phyloP scores from a whole-genome alignment of 2,797 vertebrate genomes.

The Tapera naevia region DNA sequence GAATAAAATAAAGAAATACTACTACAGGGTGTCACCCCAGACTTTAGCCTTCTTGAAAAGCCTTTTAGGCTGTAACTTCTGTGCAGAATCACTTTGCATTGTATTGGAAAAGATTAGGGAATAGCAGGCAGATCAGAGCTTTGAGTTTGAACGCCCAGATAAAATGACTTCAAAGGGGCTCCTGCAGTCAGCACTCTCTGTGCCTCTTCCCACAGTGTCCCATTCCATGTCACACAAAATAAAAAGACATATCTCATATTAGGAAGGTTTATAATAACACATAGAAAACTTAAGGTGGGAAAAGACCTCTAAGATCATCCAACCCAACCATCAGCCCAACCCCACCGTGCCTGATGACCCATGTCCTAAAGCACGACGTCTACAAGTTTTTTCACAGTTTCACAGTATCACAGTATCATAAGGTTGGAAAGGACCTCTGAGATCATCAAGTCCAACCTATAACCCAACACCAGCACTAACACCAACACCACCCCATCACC shows the following conservation, averaged over 20 bases:
- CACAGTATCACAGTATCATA: too few species aligned
- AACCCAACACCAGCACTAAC: too few species aligned
- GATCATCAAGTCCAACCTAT: too few species aligned
- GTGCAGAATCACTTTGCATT: background rate
- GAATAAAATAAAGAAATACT: background rate
- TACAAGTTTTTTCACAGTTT: too few species aligned
- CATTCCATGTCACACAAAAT: accelerated
- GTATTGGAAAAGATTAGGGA: background rate
- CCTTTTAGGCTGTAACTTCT: background rate
- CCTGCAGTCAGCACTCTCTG: accelerated
- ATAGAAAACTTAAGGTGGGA: too few species aligned
- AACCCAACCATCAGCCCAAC: too few species aligned
- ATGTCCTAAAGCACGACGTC: too few species aligned
- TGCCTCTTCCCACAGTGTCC: accelerated
- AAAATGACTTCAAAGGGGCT: background rate
- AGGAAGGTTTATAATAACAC: accelerated
- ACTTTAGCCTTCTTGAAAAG: background rate
- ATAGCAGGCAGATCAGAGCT: background rate
- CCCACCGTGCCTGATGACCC: too few species aligned
- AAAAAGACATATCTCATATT: accelerated
- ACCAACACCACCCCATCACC: too few species aligned
- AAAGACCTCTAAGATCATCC: too few species aligned
- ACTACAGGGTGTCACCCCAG: accelerated
- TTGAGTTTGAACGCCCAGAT: too few species aligned
- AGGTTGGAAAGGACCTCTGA: too few species aligned